Base-by-base conservation (phyloP, 2,113 vertebrate species). In the Rhea americana region DNA sequence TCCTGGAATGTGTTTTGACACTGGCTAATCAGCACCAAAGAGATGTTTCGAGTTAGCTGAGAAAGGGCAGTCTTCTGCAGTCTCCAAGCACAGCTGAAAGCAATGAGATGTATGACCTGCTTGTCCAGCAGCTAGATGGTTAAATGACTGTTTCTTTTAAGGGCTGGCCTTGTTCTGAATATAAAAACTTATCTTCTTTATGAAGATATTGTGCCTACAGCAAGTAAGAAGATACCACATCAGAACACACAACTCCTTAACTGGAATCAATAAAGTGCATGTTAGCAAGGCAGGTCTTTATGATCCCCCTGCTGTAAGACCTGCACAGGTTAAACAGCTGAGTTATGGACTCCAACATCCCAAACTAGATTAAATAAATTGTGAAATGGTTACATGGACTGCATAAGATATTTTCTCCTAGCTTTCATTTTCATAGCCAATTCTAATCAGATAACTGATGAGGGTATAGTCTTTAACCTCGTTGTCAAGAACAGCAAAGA, bases 401-500 rank as follows among this genome's bases (percentile, higher is more conserved):
- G 43, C 53, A 21, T 53, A 66, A 78, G 62, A 72, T 56, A 45
- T 13, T 72, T 82, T 53, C 59, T 63, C n/a, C 19, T 55, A 73
- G 26, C 41, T 55, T 41, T 73, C 53, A 70, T 87, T 91, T 91
- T 89, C 66, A 72, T 45, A 83, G 37, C 58, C 55, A 50, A 85
- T 80, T 85, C 77, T 94, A 91, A 87, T 89, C 85, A 90, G 93
- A 85, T 74, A 86, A 87, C 62, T 45, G 76, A 70, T 83, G 74
- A 92, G 74, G 50, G 24, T 51, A 92, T 21, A 91, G 43, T 93
- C 85, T 70, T 94, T 87, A 89, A 91, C 94, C 66, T 68, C 2
- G 82, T 96, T 93, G 96, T 84, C 90, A 97, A 85, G 83, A 78
- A 89, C 89, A 96, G 81, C 87, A 95, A 91, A 93, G 80, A 88